phyloP scores from a whole-genome alignment of 2,888 invertebrate genomes.

The Isotomurus palustris region DNA sequence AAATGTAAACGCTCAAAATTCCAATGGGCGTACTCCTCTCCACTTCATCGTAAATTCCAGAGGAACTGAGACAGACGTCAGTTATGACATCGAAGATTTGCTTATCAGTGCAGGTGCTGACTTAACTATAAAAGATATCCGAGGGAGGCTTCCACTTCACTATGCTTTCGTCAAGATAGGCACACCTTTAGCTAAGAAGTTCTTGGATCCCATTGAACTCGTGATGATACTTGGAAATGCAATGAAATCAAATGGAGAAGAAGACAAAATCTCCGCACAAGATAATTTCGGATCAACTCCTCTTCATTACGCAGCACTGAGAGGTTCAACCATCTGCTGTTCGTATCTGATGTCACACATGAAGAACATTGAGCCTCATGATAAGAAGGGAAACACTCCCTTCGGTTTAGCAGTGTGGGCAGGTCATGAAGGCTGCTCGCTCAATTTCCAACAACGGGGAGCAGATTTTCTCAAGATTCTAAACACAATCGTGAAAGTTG shows the following conservation, averaged over 20 bases:
- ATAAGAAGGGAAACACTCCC: conserved; percentile 52
- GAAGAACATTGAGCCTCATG: conserved; percentile 43
- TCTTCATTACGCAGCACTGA: conserved; percentile 51
- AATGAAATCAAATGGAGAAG: conserved; percentile 47
- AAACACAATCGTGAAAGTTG: conserved; percentile 23
- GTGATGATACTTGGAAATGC: conserved; percentile 50
- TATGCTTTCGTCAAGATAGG: conserved; percentile 52
- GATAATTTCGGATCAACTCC: conserved; percentile 50
- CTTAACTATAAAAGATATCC: conserved; percentile 48
- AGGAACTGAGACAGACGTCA: conserved; percentile 50
- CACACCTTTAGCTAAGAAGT: conserved; percentile 37
- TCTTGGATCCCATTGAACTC: conserved; percentile 50
- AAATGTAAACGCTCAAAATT: conserved; percentile 23
- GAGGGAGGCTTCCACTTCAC: conserved; percentile 52
- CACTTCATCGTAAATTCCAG: conserved; percentile 52
- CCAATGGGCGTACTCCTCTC: conserved; percentile 50
- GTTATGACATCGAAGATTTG: conserved; percentile 52
- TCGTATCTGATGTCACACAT: conserved; percentile 40
- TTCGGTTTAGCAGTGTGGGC: conserved; percentile 51
- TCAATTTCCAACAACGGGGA: conserved; percentile 42
- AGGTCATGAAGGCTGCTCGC: conserved; percentile 50
- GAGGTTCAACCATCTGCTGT: conserved; percentile 54
- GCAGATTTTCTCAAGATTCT: conserved; percentile 34
- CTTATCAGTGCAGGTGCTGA: conserved; percentile 51
- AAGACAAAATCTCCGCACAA: conserved; percentile 45